phyloP scores from a whole-genome alignment of 2,888 invertebrate genomes.

The Theodoxus fluviatilis region DNA sequence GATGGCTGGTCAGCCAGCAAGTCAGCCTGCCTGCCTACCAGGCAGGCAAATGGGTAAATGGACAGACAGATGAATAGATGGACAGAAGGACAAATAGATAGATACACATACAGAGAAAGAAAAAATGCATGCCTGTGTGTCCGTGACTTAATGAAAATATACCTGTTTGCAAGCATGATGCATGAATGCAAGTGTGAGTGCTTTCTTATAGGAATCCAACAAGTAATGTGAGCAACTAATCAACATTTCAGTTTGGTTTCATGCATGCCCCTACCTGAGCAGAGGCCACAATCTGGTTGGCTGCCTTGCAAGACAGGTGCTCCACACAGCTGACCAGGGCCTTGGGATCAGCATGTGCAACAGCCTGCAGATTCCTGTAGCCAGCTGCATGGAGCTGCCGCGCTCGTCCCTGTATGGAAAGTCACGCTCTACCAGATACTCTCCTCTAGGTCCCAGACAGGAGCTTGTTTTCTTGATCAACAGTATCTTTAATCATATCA shows the following conservation, averaged over 20 bases:
- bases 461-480: no score
- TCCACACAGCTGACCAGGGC: conserved; percentile 74
- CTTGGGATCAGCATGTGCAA: conserved; percentile 77
- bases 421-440: no score
- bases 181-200: no score
- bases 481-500: no score
- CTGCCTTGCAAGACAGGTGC: conserved; percentile 77
- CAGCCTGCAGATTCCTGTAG: conserved; percentile 77
- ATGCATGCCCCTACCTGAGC: conserved; percentile 82
- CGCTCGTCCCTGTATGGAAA: conserved; percentile 76
- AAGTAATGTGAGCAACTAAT: background rate
- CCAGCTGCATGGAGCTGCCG: conserved; percentile 84
- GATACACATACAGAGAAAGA: no score
- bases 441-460: no score
- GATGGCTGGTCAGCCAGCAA: background rate
- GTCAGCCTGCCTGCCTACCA: background rate
- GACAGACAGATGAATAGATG: background rate
- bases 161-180: no score
- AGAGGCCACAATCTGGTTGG: conserved; percentile 83
- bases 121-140: background rate
- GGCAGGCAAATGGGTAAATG: background rate
- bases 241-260: background rate
- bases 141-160: no score
- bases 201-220: no score
- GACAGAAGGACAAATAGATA: background rate